These are phyloP conservation scores for Agrotis exclamationis DNA, from an alignment of 2,888 invertebrate species.

Conservation along the genomic window DNA sequence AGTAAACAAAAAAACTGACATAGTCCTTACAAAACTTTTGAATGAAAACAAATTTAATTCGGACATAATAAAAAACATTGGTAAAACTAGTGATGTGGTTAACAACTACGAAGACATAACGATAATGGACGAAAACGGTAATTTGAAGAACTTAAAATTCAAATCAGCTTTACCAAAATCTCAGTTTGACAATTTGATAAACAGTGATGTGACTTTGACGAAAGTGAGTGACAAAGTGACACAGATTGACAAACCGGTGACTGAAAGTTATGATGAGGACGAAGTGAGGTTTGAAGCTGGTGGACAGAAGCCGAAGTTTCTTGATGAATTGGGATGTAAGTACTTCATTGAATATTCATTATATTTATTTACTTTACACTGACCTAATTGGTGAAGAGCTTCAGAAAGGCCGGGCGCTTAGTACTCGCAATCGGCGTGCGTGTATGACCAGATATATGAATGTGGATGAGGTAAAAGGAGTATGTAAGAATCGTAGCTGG, in stretches of 20 bases:
- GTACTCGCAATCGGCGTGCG: no score
- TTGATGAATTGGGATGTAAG: conserved; percentile 94
- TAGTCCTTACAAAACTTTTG: conserved; percentile 71
- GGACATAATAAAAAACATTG: conserved; percentile 74
- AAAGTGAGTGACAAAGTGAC: conserved; percentile 64
- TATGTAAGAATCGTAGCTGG: no score
- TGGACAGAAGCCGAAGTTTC: conserved; percentile 91
- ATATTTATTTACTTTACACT: background rate
- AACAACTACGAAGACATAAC: conserved; percentile 85
- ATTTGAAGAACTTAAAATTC: conserved; percentile 82
- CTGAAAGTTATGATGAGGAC: conserved; percentile 49
- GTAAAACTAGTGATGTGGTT: conserved; percentile 72
- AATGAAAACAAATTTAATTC: conserved; percentile 75
- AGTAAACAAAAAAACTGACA: conserved; percentile 68
- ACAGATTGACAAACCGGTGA: conserved; percentile 59
- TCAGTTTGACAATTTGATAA: conserved; percentile 63
- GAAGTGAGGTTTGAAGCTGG: conserved; percentile 54
- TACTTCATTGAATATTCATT: conserved; percentile 76
- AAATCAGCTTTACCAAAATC: conserved; percentile 77
- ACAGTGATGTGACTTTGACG: conserved; percentile 59
- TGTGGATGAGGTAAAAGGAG: no score
- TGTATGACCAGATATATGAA: no score
- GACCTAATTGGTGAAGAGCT: no score
- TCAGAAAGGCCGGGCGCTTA: no score
- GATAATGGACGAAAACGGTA: conserved; percentile 80